Evolutionary conservation across 2,888 invertebrate genomes (phyloP), one percentile per base, ranked within the genome.

Genomic region (Pseudolycoriella hygida): DNA sequence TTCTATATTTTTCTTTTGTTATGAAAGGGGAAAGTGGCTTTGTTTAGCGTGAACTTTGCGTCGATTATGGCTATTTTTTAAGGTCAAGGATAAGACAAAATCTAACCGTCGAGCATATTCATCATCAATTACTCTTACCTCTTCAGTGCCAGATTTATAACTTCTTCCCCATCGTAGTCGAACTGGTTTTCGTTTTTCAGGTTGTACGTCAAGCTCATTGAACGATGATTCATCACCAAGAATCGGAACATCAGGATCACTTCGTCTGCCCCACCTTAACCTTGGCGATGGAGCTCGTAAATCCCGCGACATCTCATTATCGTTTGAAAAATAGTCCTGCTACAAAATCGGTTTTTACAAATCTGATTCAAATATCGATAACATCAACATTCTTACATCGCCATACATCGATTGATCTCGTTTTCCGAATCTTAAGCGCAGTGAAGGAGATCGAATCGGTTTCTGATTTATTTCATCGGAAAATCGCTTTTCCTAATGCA

Each of bases 361-460:
- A n/a, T n/a, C n/a, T n/a, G n/a, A n/a, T n/a, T n/a, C n/a, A n/a
- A 25, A 25, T 25, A 8, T 25, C 25, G 25, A 25, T 25, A n/a
- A n/a, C 8, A 25, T 25, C 25, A 25, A 25, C 25, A n/a, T n/a
- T n/a, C 18, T n/a, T 41, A 41, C 41, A 25, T 41, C 25, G 10
- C 15, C 41, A 25, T n/a, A 41, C 15, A 25, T 14, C 6, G 41
- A 41, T 14, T 12, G 20, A 41, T 41, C 14, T 53, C 83, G 73
- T 51, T 81, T 73, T 39, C 84, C 84, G 55, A 84, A 85, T 43
- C 84, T 74, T 46, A 85, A 72, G 50, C 84, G 72, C 58, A 84
- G 69, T 1, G 83, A 82, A 1, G 83, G 84, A 17, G 81, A 77
- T 52, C 84, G 71, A 51, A 77, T 79, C 30, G 78, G 73, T 59